These are phyloP conservation scores for fruit fly (Drosophila melanogaster) DNA, from an alignment of 1,140 invertebrate species.

Conservation along the genomic window Release_6_plus_ISO1_MT NT_033777.3:4966001-4966500, in stretches of 20 bases:
- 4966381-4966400: conserved; percentile 5
- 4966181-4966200: background rate
- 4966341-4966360: conserved; percentile 10
- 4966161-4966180: conserved; percentile 26
- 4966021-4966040: too few species aligned
- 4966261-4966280: too few species aligned
- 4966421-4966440: conserved; percentile 13
- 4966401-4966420: conserved; percentile 57
- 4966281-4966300: background rate
- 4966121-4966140: too few species aligned
- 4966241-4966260: conserved; percentile 6
- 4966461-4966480: conserved; percentile 74
- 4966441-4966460: conserved; percentile 30
- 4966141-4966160: conserved; percentile 1
- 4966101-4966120: too few species aligned
- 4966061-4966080: too few species aligned
- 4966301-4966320: conserved; percentile 46
- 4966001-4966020: too few species aligned
- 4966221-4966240: conserved; percentile 43
- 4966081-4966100: too few species aligned
- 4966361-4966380: conserved; percentile 25
- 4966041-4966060: too few species aligned
- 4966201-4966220: conserved; percentile 15
- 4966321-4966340: conserved; percentile 57
- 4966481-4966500: conserved; percentile 69